These are phyloP conservation scores for Brachyptera putata DNA, from an alignment of 2,888 invertebrate species.

Conservation along the genomic window DNA sequence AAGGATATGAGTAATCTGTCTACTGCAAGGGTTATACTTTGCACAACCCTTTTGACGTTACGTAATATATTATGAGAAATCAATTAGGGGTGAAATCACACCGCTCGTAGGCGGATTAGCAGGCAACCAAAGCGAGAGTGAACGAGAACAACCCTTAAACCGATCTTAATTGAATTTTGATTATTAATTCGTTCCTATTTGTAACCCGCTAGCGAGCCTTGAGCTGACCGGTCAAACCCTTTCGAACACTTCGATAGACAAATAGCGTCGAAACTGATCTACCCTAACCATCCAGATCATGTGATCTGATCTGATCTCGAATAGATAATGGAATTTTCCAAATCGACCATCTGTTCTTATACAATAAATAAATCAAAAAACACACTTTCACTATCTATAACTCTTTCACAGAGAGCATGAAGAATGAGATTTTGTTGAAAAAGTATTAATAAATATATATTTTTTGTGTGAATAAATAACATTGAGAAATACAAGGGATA, in stretches of 20 bases:
- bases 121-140: conserved; percentile 12
- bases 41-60: conserved; percentile 6
- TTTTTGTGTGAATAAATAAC: too few species aligned
- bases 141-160: conserved; percentile 23
- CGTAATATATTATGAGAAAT: conserved; percentile 20
- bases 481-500: too few species aligned
- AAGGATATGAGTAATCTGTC: too few species aligned
- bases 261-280: conserved; percentile 11
- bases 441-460: too few species aligned
- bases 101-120: conserved; percentile 19
- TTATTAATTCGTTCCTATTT: conserved; percentile 27
- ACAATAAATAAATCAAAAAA: neutral
- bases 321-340: neutral
- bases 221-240: conserved; percentile 15
- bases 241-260: conserved; percentile 4
- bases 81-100: conserved; percentile 18
- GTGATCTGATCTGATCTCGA: conserved; percentile 2
- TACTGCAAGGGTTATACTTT: too few species aligned
- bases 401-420: too few species aligned
- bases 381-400: neutral
- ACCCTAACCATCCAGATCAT: neutral
- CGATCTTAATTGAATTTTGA: conserved; percentile 31
- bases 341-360: conserved; percentile 5
- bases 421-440: too few species aligned
- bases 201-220: conserved; percentile 1